Evolutionary conservation across 1,140 invertebrate species (phyloP).

Genomic region (Drosophila albomicans): DNA sequence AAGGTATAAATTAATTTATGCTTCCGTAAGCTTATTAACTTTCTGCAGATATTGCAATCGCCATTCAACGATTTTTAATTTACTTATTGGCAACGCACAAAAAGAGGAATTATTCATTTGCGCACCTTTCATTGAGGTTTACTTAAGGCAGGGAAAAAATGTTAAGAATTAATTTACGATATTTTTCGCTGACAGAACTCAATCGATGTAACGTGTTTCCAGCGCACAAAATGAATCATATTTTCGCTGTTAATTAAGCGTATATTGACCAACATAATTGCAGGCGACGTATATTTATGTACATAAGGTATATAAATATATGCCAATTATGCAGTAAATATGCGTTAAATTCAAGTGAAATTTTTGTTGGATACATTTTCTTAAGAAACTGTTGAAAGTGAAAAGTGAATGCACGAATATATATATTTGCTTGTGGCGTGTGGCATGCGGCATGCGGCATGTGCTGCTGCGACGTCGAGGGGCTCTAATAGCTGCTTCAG

Average conservation of each 20-base stretch:
- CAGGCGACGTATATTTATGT: conserved; percentile 4
- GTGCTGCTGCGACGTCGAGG: conserved; percentile 2
- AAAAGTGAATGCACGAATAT: not conserved
- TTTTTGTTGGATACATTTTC: not conserved
- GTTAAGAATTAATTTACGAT: conserved; percentile 22
- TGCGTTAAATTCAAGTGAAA: conserved; percentile 1
- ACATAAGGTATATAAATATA: not conserved
- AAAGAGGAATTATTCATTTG: conserved; percentile 4
- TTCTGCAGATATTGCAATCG: not conserved
- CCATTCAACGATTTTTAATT: conserved; percentile 1
- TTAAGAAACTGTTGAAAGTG: not conserved
- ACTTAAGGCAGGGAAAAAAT: not conserved
- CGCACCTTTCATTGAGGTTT: not conserved
- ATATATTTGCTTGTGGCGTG: not conserved
- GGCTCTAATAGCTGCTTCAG: conserved; percentile 27
- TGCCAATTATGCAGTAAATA: conserved; percentile 21
- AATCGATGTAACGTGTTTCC: not conserved
- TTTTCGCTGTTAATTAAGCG: conserved; percentile 33
- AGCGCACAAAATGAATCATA: not conserved
- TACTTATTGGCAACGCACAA: not conserved
- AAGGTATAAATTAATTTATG: not conserved
- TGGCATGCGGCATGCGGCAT: not conserved
- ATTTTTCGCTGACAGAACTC: conserved; percentile 5
- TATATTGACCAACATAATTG: conserved; percentile 46
- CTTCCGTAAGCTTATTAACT: not conserved